Evolutionary conservation across 2,113 vertebrate species (phyloP).

Genomic region (Siniperca chuatsi): DNA sequence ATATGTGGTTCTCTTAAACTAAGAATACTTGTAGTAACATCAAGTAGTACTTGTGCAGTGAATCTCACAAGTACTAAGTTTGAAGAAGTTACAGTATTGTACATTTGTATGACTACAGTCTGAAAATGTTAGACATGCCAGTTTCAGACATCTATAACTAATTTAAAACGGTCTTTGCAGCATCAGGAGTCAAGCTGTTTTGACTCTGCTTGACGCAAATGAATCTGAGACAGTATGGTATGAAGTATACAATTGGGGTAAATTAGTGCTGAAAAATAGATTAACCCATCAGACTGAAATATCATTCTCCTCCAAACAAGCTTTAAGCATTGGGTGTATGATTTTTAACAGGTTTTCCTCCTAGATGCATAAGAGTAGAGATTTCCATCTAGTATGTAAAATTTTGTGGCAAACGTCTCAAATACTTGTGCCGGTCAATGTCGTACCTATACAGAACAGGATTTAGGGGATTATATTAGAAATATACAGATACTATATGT

Average conservation of each 20-base stretch:
- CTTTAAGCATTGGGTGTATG: not conserved
- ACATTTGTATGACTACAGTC: not conserved
- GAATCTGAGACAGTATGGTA: not conserved
- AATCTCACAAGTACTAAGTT: not conserved
- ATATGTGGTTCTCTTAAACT: not conserved
- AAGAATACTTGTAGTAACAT: not conserved
- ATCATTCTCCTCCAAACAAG: too few species aligned
- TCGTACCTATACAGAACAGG: constrained; percentile 32
- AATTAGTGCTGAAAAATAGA: not conserved
- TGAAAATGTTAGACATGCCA: not conserved
- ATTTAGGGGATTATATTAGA: constrained; percentile 35
- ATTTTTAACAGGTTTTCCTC: not conserved
- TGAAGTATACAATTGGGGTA: not conserved
- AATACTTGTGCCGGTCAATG: constrained; percentile 3
- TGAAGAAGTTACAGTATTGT: too few species aligned
- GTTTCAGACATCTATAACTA: not conserved
- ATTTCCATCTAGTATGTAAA: not conserved
- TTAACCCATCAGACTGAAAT: not conserved
- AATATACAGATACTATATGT: not conserved
- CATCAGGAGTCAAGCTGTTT: not conserved
- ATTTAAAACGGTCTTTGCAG: not conserved
- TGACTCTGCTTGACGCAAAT: not conserved
- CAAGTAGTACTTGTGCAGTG: not conserved
- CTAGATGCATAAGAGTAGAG: not conserved
- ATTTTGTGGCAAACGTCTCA: not conserved